Conservation (phyloP, 2,113 vertebrate species). For the Amphiprion ocellaris region DNA sequence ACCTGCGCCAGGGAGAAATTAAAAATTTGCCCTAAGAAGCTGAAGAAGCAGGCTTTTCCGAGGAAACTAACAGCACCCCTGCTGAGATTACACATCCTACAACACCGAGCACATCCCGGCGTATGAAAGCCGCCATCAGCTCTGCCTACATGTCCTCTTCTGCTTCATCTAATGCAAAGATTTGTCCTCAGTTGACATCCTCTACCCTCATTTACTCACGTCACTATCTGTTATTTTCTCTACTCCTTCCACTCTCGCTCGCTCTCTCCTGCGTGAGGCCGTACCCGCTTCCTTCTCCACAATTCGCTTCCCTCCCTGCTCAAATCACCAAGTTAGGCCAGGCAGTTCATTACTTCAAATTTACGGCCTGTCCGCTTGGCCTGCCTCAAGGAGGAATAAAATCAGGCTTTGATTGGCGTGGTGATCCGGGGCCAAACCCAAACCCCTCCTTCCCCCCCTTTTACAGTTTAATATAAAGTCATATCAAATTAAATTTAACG, state of each 20-base stretch:
- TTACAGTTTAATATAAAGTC: constrained; percentile 78
- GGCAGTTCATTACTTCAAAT: constrained; percentile 84
- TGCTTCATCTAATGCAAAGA: constrained; percentile 23
- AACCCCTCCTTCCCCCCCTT: constrained; percentile 54
- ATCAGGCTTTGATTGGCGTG: constrained; percentile 71
- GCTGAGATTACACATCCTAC: constrained; percentile 45
- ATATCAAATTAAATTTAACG: constrained; percentile 77
- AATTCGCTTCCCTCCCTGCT: constrained; percentile 55
- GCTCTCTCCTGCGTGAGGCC: constrained; percentile 31
- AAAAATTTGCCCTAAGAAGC: constrained; percentile 67
- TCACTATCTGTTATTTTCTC: constrained; percentile 31
- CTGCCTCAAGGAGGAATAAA: constrained; percentile 72
- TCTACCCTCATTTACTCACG: constrained; percentile 26
- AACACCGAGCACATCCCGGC: not conserved
- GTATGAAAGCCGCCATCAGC: constrained; percentile 2
- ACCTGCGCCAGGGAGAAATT: constrained; percentile 66
- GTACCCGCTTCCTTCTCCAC: constrained; percentile 49
- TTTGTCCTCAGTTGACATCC: constrained; percentile 56
- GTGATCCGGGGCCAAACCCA: constrained; percentile 65
- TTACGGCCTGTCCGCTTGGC: constrained; percentile 82
- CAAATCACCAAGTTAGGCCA: constrained; percentile 63
- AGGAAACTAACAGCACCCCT: constrained; percentile 46
- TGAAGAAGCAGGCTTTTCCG: constrained; percentile 59
- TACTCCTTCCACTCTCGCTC: constrained; percentile 5
- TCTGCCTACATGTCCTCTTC: constrained; percentile 3